These are phyloP conservation scores for Anagyrus pseudococci DNA, from an alignment of 2,888 invertebrate genomes.

Conservation along the genomic window DNA sequence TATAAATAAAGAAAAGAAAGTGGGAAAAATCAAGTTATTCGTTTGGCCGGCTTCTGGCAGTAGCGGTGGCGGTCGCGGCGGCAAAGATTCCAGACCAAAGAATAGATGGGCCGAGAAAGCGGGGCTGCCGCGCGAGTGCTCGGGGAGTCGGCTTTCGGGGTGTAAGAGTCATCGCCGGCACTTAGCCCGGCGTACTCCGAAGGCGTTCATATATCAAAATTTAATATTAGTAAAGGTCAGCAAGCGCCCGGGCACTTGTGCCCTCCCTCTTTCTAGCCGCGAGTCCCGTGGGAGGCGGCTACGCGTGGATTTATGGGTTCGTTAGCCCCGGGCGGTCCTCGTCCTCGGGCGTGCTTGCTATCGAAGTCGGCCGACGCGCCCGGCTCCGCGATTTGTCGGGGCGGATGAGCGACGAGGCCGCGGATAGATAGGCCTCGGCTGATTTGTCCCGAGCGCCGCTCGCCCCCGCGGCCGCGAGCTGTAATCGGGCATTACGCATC, in stretches of 20 bases:
- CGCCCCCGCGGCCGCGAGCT: too few relatives aligned
- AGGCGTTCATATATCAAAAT: constrained; percentile 19
- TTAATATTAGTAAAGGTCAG: constrained; percentile 25
- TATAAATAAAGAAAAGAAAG: too few relatives aligned
- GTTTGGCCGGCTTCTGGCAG: too few relatives aligned
- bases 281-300: constrained; percentile 37
- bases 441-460: too few relatives aligned
- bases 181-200: neutral
- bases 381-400: constrained; percentile 28
- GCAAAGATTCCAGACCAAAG: too few relatives aligned
- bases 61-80: too few relatives aligned
- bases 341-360: constrained; percentile 29
- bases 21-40: too few relatives aligned
- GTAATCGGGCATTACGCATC: too few relatives aligned
- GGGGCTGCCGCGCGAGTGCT: too few relatives aligned
- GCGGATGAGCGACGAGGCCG: constrained; percentile 40
- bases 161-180: neutral
- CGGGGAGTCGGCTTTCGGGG: too few relatives aligned
- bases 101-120: too few relatives aligned
- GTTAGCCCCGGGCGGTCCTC: constrained; percentile 39
- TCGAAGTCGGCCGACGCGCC: constrained; percentile 37
- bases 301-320: constrained; percentile 47
- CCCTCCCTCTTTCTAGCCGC: constrained; percentile 13
- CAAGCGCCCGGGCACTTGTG: neutral
- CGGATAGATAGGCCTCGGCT: neutral